Evolutionary conservation across 2,797 vertebrate species (phyloP).

Genomic region (Gymnothorax reevesii): DNA sequence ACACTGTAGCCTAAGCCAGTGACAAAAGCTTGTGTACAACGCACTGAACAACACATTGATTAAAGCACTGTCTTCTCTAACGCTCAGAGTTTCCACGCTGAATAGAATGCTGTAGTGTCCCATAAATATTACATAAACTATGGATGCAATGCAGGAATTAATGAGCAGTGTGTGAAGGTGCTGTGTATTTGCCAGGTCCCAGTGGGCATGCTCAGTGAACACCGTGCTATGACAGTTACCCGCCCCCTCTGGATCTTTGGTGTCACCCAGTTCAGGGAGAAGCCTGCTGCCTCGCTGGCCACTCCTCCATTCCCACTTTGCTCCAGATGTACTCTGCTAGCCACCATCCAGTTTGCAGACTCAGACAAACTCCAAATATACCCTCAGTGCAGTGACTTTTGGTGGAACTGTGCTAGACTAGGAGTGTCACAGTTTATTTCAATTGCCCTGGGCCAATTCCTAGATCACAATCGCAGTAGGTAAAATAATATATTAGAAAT

Average conservation of each 20-base stretch:
- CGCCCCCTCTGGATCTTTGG: slow-evolving; percentile 27
- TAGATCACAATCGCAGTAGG: too few relatives aligned
- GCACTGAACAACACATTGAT: slow-evolving; percentile 68
- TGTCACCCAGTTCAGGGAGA: not conserved
- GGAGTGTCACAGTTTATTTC: not conserved
- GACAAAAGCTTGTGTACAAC: slow-evolving; percentile 62
- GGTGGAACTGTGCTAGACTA: not conserved
- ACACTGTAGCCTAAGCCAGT: slow-evolving; percentile 65
- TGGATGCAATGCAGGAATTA: slow-evolving; percentile 80
- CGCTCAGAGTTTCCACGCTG: slow-evolving; percentile 71
- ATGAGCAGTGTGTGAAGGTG: slow-evolving; percentile 58
- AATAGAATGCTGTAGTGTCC: slow-evolving; percentile 76
- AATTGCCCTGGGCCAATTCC: too few relatives aligned
- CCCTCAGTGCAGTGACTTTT: not conserved
- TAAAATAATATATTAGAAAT: too few relatives aligned
- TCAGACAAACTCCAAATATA: not conserved
- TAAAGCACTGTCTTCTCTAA: slow-evolving; percentile 64
- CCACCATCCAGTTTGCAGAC: not conserved
- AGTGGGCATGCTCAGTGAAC: slow-evolving; percentile 67
- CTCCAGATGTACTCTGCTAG: not conserved
- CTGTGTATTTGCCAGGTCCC: slow-evolving; percentile 65
- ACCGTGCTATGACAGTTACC: slow-evolving; percentile 59
- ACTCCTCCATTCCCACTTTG: slow-evolving; percentile 24
- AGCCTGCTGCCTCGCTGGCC: slow-evolving; percentile 16
- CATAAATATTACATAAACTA: slow-evolving; percentile 80